These are phyloP conservation scores for Gracilinanus agilis DNA, from an alignment of 2,113 vertebrate species.

Conservation along the genomic window DNA sequence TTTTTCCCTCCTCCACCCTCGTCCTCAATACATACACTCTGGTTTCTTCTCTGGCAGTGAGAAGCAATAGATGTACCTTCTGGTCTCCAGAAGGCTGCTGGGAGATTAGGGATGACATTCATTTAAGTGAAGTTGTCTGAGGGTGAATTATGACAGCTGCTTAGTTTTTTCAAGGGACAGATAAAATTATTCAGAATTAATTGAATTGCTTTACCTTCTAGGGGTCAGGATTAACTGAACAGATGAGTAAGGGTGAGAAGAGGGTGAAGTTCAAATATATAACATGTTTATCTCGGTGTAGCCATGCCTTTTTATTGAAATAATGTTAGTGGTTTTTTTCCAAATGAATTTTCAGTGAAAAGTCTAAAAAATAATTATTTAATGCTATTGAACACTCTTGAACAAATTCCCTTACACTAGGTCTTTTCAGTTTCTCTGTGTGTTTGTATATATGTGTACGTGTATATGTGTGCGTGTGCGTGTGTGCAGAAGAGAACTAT, in stretches of 20 bases:
- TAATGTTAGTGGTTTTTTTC: background rate
- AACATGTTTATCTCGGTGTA: background rate
- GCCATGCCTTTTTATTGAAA: too few relatives aligned
- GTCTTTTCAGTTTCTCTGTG: background rate
- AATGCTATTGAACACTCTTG: slow-evolving; percentile 1
- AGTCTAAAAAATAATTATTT: background rate
- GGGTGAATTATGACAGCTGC: background rate
- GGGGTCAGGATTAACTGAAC: background rate
- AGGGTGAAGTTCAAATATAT: background rate
- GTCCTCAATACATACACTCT: background rate
- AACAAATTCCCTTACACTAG: slow-evolving; percentile 2
- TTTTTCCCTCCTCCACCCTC: background rate
- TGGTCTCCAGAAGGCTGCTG: accelerated
- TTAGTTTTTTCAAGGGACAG: background rate
- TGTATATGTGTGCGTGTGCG: background rate
- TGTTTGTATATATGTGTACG: background rate
- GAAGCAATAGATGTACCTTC: background rate
- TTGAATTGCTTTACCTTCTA: background rate
- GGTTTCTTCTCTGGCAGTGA: background rate
- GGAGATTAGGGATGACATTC: background rate
- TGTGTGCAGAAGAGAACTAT: background rate
- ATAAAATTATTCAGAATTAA: background rate
- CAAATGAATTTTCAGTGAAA: background rate
- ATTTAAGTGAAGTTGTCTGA: too few relatives aligned
- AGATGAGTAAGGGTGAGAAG: background rate